phyloP scores from a whole-genome alignment of 2,888 invertebrate genomes.

The Tetanocera ferruginea region DNA sequence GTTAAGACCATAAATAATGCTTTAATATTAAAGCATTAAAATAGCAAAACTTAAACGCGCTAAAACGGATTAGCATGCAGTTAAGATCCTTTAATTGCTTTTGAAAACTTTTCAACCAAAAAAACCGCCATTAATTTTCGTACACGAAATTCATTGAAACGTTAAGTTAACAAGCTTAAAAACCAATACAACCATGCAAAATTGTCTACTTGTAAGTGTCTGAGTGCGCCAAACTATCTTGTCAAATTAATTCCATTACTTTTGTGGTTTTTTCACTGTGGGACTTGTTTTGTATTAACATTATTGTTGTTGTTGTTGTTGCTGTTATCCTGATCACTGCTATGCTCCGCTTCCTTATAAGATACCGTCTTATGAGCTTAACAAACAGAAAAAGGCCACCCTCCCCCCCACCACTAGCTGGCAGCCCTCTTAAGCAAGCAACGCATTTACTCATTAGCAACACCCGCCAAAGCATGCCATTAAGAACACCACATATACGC shows the following conservation, averaged over 20 bases:
- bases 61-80: no score
- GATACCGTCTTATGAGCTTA: not conserved
- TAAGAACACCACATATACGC: not conserved
- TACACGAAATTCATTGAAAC: no score
- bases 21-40: no score
- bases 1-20: no score
- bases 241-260: conserved; percentile 61
- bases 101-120: no score
- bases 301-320: not conserved
- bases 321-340: not conserved
- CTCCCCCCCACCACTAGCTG: not conserved
- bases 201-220: not conserved
- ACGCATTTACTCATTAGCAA: not conserved
- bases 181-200: no score
- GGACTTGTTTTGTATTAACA: conserved; percentile 23
- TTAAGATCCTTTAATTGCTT: no score
- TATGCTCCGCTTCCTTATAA: not conserved
- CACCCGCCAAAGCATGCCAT: not conserved
- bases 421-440: not conserved
- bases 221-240: conserved; percentile 19
- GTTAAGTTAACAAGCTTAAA: no score
- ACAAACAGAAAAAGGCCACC: no score
- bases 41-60: no score
- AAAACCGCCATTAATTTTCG: no score
- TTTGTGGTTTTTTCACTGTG: conserved; percentile 48